phyloP scores from a whole-genome alignment of 2,113 vertebrate species.

The Crypturellus undulatus region DNA sequence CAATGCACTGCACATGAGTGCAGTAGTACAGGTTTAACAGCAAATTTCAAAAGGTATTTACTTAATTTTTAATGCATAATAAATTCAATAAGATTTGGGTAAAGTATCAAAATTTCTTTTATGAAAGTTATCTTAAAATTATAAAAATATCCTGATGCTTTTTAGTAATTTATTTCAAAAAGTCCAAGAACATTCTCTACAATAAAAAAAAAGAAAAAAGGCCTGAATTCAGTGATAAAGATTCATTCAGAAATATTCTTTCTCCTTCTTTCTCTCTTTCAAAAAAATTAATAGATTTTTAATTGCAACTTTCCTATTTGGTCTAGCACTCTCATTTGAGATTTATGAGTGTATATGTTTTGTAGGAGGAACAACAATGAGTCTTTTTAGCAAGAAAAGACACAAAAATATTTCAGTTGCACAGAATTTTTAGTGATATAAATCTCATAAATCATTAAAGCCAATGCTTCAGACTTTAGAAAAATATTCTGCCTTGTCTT shows the following conservation, averaged over 20 bases:
- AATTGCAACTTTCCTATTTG: background rate
- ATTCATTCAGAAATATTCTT: background rate
- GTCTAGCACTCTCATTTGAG: background rate
- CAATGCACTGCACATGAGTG: rapidly evolving
- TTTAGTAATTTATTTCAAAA: background rate
- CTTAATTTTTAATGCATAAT: background rate
- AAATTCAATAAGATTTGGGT: background rate
- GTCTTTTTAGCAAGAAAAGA: background rate
- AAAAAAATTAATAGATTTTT: background rate
- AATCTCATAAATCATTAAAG: background rate
- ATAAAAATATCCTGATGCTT: background rate
- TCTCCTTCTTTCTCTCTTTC: background rate
- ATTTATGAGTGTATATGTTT: background rate
- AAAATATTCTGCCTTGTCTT: background rate
- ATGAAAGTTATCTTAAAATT: background rate
- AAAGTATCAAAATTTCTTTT: background rate
- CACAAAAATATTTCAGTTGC: background rate
- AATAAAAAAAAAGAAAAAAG: background rate
- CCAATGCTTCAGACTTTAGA: background rate
- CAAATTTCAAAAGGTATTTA: background rate
- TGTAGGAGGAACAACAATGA: background rate
- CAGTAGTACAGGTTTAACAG: background rate
- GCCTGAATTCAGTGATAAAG: background rate
- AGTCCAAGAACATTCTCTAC: background rate
- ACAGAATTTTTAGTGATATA: background rate